Base-by-base conservation (phyloP, 2,888 invertebrate species). In the Leptinotarsa rubiginosa region DNA sequence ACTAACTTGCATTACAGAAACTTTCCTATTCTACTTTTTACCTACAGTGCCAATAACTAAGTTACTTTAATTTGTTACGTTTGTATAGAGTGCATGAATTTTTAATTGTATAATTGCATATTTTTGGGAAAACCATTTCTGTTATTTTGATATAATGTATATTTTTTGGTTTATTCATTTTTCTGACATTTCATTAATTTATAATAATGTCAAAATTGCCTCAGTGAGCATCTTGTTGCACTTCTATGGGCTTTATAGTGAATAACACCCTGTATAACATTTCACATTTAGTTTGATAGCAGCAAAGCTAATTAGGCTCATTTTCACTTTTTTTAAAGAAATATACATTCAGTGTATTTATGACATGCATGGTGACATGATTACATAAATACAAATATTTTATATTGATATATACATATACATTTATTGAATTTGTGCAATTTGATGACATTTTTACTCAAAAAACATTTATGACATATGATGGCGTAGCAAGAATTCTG, bases 251-350 rank as follows among this genome's bases (percentile, higher is more conserved):
- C 84, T 85, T 85, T 80, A 73, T 83, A 84, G 84, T 81, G 82
- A 81, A 81, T 81, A 82, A 81, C 82, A 84, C 82, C 82, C 81
- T 81, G 77, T 81, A 77, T 80, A 80, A 79, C 77, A 80, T 70
- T 66, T 80, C 76, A 79, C 80, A 78, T 78, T 83, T 83, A 83
- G 82, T 84, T 85, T 85, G 83, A 85, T 85, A 85, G 85, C 85
- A 85, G 85, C 85, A 85, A 85, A 85, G 85, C 85, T 85, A 82
- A 79, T 81, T 83, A 84, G 84, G 85, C 85, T 85, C 85, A 73
- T 81, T 52, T 79, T 77, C 80, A 81, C 78, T 74, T 78, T 74
- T 75, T 75, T 79, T 80, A 75, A 80, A 70, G 69, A 72, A 62
- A 74, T 77, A 22, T 22, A 76, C 78, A 80, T 83, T 84, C 83